Percentiles rank a stretch among this genome's conserved stretches.
These are phyloP conservation scores for Pollenia griseotomentosa DNA, from an alignment of 2,888 invertebrate genomes.

Conservation along the genomic window DNA sequence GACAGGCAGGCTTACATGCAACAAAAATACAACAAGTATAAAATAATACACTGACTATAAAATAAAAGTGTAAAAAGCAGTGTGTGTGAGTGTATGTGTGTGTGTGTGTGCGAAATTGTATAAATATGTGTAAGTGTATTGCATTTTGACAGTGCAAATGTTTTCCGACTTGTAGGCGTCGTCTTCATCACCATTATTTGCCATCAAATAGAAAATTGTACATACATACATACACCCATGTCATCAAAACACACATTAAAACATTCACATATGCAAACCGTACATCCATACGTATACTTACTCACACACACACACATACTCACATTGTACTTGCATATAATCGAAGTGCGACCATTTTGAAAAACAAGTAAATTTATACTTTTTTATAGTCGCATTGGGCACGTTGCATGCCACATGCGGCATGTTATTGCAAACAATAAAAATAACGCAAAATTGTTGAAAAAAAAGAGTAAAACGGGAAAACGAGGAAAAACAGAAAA, in stretches of 20 bases:
- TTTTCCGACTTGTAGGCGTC: constrained; percentile 73
- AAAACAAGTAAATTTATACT: constrained; percentile 71
- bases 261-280: constrained; percentile 34
- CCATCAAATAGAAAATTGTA: constrained; percentile 65
- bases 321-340: constrained; percentile 41
- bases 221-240: constrained; percentile 50
- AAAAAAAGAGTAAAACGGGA: constrained; percentile 3
- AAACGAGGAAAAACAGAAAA: constrained; percentile 49
- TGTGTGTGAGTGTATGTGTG: constrained; percentile 25
- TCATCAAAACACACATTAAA: constrained; percentile 47
- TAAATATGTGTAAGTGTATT: constrained; percentile 51
- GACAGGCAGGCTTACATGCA: constrained; percentile 42
- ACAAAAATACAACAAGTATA: constrained; percentile 23
- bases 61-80: background rate
- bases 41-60: constrained; percentile 24
- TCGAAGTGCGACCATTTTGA: constrained; percentile 73
- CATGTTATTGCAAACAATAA: constrained; percentile 74
- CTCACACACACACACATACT: constrained; percentile 48
- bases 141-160: constrained; percentile 73
- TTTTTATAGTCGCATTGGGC: constrained; percentile 71
- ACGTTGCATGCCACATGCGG: constrained; percentile 74
- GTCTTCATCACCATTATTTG: constrained; percentile 69
- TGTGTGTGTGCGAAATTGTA: background rate
- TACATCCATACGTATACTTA: constrained; percentile 30
- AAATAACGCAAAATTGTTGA: constrained; percentile 70